Percentiles rank a stretch among this genome's conserved stretches.
phyloP scores from a whole-genome alignment of 1,140 invertebrate genomes.

The Drosophila bifasciata region DNA sequence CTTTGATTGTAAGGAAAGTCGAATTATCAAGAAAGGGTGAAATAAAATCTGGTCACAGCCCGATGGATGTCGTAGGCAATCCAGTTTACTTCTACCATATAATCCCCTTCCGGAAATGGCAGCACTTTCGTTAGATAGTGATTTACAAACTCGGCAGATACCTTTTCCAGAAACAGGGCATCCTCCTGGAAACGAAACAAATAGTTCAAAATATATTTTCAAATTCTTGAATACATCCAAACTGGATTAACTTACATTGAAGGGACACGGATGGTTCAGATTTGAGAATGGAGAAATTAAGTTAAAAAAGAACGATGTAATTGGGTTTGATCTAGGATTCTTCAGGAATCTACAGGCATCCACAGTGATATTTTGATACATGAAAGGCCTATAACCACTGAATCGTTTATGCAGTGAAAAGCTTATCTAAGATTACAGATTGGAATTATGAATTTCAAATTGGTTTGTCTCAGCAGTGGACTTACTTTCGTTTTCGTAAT shows the following conservation, averaged over 20 bases:
- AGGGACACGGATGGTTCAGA: neutral
- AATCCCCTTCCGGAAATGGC: conserved; percentile 4
- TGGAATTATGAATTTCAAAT: too few relatives aligned
- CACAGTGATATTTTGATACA: conserved; percentile 1
- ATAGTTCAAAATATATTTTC: too few relatives aligned
- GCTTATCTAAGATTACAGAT: neutral
- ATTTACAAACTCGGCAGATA: neutral
- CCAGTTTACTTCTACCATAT: neutral
- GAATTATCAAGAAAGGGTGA: neutral
- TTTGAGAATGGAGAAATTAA: too few relatives aligned
- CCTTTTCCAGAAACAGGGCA: neutral
- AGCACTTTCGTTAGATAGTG: neutral
- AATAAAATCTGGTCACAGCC: neutral
- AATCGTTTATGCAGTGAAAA: neutral
- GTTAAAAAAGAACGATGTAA: too few relatives aligned
- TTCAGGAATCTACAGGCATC: conserved; percentile 1
- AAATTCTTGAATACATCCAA: too few relatives aligned
- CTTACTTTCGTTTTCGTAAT: neutral
- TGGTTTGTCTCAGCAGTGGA: too few relatives aligned
- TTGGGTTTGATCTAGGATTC: neutral
- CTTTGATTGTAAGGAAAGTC: too few relatives aligned
- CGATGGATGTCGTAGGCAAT: neutral
- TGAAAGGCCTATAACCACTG: neutral
- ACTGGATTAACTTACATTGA: neutral
- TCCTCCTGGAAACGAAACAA: neutral